Conservation (phyloP, 2,888 invertebrate genomes). For the Amphipoea lucens region DNA sequence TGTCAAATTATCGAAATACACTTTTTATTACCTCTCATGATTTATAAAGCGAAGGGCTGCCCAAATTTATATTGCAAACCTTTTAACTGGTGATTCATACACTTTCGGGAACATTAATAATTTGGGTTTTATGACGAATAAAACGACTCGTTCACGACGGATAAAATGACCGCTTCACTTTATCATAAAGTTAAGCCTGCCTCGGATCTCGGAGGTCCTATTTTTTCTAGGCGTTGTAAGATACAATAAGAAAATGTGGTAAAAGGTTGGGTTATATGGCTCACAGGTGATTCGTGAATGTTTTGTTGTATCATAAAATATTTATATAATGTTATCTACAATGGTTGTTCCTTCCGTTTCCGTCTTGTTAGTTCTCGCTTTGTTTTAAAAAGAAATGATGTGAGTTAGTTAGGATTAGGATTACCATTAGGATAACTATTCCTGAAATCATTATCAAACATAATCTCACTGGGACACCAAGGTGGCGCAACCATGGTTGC, state of each 20-base stretch:
- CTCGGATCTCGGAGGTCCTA: constrained; percentile 47
- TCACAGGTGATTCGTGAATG: constrained; percentile 57
- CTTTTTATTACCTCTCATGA: constrained; percentile 61
- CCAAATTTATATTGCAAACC: constrained; percentile 60
- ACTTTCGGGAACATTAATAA: constrained; percentile 60
- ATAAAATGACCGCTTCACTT: constrained; percentile 53
- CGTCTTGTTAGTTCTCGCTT: neutral
- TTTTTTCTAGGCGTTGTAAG: constrained; percentile 47
- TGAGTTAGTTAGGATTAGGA: too few species aligned
- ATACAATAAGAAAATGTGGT: constrained; percentile 63
- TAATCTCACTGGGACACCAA: too few species aligned
- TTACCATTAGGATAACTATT: neutral
- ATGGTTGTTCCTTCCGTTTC: constrained; percentile 24
- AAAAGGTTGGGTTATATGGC: constrained; percentile 53
- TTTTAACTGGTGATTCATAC: constrained; percentile 65
- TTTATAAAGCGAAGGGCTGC: constrained; percentile 53
- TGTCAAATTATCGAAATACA: constrained; percentile 62
- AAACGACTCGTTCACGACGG: constrained; percentile 53
- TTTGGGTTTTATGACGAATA: constrained; percentile 59
- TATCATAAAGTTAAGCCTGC: constrained; percentile 41
- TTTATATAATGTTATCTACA: constrained; percentile 37
- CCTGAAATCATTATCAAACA: neutral
- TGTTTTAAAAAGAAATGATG: neutral
- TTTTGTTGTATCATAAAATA: constrained; percentile 36
- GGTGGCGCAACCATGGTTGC: too few species aligned